Percentiles rank a stretch among this genome's conserved stretches.
Conservation (phyloP, 64 coral and sea anemone genomes). For the Platygyra sinensis region DNA sequence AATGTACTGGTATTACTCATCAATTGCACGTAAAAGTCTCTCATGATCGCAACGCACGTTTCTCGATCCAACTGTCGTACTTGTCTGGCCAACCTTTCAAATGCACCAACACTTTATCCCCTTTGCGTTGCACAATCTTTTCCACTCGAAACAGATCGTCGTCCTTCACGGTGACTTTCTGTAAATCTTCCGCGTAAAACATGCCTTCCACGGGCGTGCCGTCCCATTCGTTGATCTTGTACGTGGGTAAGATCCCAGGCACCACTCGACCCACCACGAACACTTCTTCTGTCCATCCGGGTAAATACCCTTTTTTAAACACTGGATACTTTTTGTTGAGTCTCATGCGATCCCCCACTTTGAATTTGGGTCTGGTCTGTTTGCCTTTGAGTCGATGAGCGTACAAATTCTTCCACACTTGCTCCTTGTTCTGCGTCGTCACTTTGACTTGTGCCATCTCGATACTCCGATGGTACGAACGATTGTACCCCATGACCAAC, state of each 20-base stretch:
- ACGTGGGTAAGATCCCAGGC: not conserved
- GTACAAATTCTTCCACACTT: constrained; percentile 42
- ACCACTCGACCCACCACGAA: constrained; percentile 4
- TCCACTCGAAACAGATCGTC: constrained; percentile 35
- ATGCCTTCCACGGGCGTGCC: constrained; percentile 37
- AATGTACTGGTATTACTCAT: too few species aligned
- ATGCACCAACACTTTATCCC: constrained; percentile 57
- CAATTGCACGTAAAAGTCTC: too few species aligned
- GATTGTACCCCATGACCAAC: constrained; percentile 39
- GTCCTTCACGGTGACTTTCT: constrained; percentile 34
- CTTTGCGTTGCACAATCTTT: constrained; percentile 51
- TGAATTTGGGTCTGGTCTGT: not conserved
- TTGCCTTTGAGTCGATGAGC: not conserved
- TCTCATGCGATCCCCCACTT: constrained; percentile 46
- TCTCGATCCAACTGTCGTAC: constrained; percentile 54
- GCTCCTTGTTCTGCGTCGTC: not conserved
- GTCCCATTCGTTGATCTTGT: constrained; percentile 56
- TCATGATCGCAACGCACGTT: not conserved
- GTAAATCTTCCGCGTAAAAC: constrained; percentile 53
- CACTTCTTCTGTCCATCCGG: constrained; percentile 76
- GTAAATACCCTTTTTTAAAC: constrained; percentile 68
- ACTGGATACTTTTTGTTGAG: constrained; percentile 25
- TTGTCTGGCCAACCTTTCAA: constrained; percentile 73
- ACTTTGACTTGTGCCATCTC: not conserved
- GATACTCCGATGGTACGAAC: constrained; percentile 32